Evolutionary conservation across 2,888 invertebrate genomes (phyloP), one percentile per base, ranked within the genome.

Genomic region (Metallyticus violacea): DNA sequence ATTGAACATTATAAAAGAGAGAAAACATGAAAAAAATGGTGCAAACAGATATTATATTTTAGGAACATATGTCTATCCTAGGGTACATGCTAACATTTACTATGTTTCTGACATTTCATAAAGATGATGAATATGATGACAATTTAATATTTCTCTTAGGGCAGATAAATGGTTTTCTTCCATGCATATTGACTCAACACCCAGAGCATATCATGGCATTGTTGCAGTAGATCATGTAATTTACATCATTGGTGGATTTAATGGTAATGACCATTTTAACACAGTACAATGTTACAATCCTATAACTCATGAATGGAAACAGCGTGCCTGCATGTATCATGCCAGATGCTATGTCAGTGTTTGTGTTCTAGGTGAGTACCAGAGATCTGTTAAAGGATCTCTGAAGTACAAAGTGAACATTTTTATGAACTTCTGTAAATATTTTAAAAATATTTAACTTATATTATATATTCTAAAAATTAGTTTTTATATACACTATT

Each of bases 161-260:
- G 87, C 88, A 25, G 95, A 96, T 90, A 93, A 95, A 85, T 97
- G 97, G 97, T 94, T 96, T 90, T 92, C 95, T 30, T 95, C 95
- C 0, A 93, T 94, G 76, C 94, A 95, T 90, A 95, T 94, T 90
- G 96, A 96, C 90, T 91, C 93, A 0, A 94, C 94, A 0, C 95
- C 95, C 1, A 93, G 97, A 79, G 96, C 97, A 0, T 97, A 97
- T 91, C 97, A 97, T 90, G 96, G 96, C 0, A 92, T 96, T n/a
- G 91, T 91, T 7, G 89, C 90, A 3, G 88, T 92, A 26, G 89
- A 90, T 29, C 89, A 90, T 2, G 88, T 89, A 25, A 90, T 93
- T n/a, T 93, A 92, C 89, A 90, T 92, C 86, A 90, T 93, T 26
- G 93, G 93, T 4, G 93, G 93, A 7, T 93, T 92, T 89, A 91